Conservation (phyloP, 1,140 invertebrate species). For the Drosophila sechellia region DNA sequence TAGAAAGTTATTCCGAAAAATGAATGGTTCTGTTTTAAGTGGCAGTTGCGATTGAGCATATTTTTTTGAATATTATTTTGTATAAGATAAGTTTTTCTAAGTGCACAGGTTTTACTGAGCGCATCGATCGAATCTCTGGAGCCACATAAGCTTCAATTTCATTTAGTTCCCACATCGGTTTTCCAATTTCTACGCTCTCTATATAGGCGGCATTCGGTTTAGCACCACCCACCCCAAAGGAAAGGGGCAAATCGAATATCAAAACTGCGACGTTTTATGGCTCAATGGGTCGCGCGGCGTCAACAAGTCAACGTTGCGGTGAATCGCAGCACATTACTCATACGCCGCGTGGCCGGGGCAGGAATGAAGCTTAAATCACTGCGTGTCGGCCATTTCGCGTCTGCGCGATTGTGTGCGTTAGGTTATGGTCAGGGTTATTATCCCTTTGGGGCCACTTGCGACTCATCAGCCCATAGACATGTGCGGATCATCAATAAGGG, state of each 20-base stretch:
- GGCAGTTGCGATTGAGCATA: no score
- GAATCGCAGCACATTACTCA: slow-evolving; percentile 64
- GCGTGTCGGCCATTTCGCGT: slow-evolving; percentile 6
- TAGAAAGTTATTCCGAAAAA: no score
- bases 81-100: not conserved
- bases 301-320: slow-evolving; percentile 60
- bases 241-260: slow-evolving; percentile 21
- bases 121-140: not conserved
- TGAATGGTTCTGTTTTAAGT: no score
- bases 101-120: slow-evolving; percentile 2
- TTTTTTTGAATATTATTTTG: no score
- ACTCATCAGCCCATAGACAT: slow-evolving; percentile 62
- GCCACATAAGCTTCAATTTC: slow-evolving; percentile 14
- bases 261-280: slow-evolving; percentile 44
- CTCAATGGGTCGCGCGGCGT: slow-evolving; percentile 36
- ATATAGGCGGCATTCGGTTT: slow-evolving; percentile 8
- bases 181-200: slow-evolving; percentile 25
- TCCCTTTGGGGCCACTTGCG: slow-evolving; percentile 70
- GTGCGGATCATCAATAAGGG: slow-evolving; percentile 60
- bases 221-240: not conserved
- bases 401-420: slow-evolving; percentile 26
- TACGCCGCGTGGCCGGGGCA: slow-evolving; percentile 42
- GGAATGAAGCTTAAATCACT: slow-evolving; percentile 40
- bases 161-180: slow-evolving; percentile 13
- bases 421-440: slow-evolving; percentile 59